phyloP scores from a whole-genome alignment of 2,888 invertebrate species.

The Drosophila algonquin region DNA sequence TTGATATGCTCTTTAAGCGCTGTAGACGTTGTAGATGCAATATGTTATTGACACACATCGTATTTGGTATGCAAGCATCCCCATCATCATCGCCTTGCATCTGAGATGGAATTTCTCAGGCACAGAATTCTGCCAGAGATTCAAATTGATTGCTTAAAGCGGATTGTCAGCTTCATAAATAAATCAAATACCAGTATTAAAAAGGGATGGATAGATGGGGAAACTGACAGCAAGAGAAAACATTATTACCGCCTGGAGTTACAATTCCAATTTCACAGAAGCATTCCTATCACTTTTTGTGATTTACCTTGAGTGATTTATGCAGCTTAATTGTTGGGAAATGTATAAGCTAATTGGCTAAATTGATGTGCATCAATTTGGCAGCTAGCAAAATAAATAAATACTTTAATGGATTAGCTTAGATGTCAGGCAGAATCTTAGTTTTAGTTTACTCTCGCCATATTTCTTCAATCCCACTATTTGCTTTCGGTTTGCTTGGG shows the following conservation, averaged over 20 bases:
- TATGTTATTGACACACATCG: slow-evolving; percentile 1
- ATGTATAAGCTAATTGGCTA: not conserved
- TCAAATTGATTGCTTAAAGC: slow-evolving; percentile 13
- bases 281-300: not conserved
- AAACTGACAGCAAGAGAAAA: not conserved
- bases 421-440: not conserved
- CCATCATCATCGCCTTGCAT: not conserved
- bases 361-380: not conserved
- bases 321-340: not conserved
- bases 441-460: not conserved
- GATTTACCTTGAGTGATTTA: no score
- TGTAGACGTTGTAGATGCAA: slow-evolving; percentile 3
- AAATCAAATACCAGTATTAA: slow-evolving; percentile 13
- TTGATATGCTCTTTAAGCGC: not conserved
- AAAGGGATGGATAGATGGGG: slow-evolving; percentile 3
- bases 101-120: slow-evolving; percentile 8
- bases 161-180: slow-evolving; percentile 23
- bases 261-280: not conserved
- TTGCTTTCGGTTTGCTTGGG: not conserved
- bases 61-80: no score
- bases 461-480: no score
- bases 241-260: no score
- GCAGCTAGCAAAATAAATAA: slow-evolving; percentile 7
- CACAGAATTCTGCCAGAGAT: slow-evolving; percentile 18
- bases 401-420: not conserved